Percentiles rank a stretch among this genome's conserved stretches.
Evolutionary conservation across 2,888 invertebrate species (phyloP).

Genomic region (Aphelenchoides bicaudatus): DNA sequence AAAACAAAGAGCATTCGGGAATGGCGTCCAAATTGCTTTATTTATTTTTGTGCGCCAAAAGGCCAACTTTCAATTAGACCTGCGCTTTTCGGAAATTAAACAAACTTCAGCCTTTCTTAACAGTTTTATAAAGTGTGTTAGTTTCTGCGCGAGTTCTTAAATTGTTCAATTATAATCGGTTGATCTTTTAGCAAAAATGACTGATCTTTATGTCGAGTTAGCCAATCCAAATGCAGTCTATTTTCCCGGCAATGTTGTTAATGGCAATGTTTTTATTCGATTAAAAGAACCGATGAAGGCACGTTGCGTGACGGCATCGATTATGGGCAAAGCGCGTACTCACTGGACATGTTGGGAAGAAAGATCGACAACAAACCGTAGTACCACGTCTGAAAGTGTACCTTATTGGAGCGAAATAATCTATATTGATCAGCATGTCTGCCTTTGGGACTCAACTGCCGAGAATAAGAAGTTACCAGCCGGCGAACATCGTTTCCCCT

Average conservation of each 20-base stretch:
- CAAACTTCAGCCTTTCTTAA: too few species aligned
- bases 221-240: slow-evolving; percentile 22
- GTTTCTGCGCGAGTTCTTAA: too few species aligned
- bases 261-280: slow-evolving; percentile 20
- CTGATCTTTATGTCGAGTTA: slow-evolving; percentile 17
- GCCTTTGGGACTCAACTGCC: slow-evolving; percentile 27
- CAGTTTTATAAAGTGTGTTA: too few species aligned
- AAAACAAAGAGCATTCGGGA: too few species aligned
- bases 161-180: too few species aligned
- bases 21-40: too few species aligned
- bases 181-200: slow-evolving; percentile 16
- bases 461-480: slow-evolving; percentile 31
- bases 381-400: slow-evolving; percentile 20
- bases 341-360: slow-evolving; percentile 21
- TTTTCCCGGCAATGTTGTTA: slow-evolving; percentile 25
- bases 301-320: slow-evolving; percentile 26
- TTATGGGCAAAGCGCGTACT: slow-evolving; percentile 31
- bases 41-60: too few species aligned
- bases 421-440: slow-evolving; percentile 23
- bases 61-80: too few species aligned
- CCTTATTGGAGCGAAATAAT: slow-evolving; percentile 27
- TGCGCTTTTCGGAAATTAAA: too few species aligned
- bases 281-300: slow-evolving; percentile 26
- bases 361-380: slow-evolving; percentile 22
- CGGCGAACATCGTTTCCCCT: slow-evolving; percentile 27